Percentiles rank a stretch among this genome's conserved stretches.
phyloP scores from a whole-genome alignment of 1,140 invertebrate species.

The Zaprionus nigranus region DNA sequence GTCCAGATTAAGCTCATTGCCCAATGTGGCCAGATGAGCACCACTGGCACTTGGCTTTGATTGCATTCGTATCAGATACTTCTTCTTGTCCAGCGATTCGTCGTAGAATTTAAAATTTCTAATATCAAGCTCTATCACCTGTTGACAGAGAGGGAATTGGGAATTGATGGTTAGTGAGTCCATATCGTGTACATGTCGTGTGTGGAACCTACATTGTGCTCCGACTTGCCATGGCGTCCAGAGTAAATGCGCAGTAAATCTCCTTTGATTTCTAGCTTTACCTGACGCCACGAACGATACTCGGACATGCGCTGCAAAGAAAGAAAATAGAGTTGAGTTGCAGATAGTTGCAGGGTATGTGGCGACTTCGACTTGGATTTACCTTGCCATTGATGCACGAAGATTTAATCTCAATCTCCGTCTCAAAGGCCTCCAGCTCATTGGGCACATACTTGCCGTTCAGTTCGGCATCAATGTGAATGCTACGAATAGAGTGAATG shows the following conservation, averaged over 20 bases:
- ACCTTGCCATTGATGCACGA: constrained; percentile 83
- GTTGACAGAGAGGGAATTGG: neutral
- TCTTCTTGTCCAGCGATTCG: constrained; percentile 81
- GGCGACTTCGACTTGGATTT: neutral
- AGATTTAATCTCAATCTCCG: constrained; percentile 83
- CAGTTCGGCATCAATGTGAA: constrained; percentile 77
- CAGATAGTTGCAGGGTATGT: neutral
- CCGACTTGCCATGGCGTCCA: constrained; percentile 75
- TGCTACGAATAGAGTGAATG: constrained; percentile 41
- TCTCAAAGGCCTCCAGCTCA: constrained; percentile 81
- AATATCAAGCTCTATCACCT: constrained; percentile 84
- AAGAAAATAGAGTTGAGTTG: too few species aligned
- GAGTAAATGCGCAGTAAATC: constrained; percentile 81
- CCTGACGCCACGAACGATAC: constrained; percentile 83
- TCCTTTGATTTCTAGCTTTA: constrained; percentile 81
- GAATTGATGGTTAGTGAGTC: neutral
- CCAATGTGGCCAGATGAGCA: constrained; percentile 68
- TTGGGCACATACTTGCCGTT: constrained; percentile 83
- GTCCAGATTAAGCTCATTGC: constrained; percentile 77
- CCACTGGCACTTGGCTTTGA: constrained; percentile 71
- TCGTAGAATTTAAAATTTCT: constrained; percentile 83
- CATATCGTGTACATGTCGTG: neutral
- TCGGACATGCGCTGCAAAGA: constrained; percentile 74
- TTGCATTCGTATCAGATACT: constrained; percentile 82
- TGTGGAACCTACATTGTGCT: constrained; percentile 69